A percentile compares a stretch with the other conserved stretches of the same genome.
Evolutionary conservation across 2,113 vertebrate species (phyloP).

Genomic region (Brienomyrus longianalis): DNA sequence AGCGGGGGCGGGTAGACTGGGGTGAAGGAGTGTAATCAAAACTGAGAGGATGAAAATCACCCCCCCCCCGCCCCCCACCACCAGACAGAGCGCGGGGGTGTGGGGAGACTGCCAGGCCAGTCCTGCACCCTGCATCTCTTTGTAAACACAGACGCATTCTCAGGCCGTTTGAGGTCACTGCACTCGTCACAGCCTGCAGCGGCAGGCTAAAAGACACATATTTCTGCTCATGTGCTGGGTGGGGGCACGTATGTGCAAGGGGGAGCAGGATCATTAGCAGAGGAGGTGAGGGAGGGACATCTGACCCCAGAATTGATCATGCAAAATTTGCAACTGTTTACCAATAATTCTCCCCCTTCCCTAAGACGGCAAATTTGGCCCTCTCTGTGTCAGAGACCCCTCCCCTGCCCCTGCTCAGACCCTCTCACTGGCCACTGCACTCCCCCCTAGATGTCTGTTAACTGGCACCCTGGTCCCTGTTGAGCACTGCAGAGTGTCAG

Average conservation of each 20-base stretch:
- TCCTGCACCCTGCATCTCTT: not conserved
- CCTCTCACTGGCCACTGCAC: not conserved
- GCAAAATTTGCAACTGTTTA: not conserved
- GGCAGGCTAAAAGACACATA: not conserved
- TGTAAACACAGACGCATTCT: not conserved
- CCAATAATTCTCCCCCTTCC: not conserved
- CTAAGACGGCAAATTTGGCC: not conserved
- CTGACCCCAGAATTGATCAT: not conserved
- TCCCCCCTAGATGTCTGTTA: not conserved
- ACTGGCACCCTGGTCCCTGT: not conserved
- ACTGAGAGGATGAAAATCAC: not conserved
- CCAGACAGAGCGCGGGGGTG: not conserved
- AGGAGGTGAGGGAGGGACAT: not conserved
- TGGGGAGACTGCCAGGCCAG: no score
- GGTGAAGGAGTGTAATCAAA: conserved; percentile 9
- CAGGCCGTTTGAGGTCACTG: not conserved
- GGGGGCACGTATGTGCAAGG: not conserved
- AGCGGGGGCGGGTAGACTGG: not conserved
- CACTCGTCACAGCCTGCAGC: not conserved
- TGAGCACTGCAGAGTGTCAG: not conserved
- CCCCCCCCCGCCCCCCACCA: no score
- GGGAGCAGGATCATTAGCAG: not conserved
- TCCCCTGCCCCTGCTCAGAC: not conserved
- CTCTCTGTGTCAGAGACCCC: not conserved
- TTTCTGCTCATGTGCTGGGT: not conserved